Percentiles rank a stretch among this genome's conserved stretches.
Evolutionary conservation across 2,797 vertebrate genomes (phyloP).

Genomic region (Phataginus tetradactyla): DNA sequence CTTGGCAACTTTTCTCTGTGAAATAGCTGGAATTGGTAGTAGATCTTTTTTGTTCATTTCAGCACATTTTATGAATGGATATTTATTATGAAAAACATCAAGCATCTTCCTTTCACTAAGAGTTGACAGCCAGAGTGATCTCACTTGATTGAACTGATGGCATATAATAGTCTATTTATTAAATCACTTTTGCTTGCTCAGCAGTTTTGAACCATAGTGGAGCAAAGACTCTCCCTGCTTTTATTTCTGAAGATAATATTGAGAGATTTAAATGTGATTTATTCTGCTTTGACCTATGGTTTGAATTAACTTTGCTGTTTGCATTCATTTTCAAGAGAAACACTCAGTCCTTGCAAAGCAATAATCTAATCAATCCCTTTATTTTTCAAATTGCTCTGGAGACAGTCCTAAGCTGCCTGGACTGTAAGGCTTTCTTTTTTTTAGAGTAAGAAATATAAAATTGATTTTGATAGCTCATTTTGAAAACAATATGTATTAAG

Average conservation of each 20-base stretch:
- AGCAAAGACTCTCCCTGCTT: neutral
- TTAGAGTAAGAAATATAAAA: conserved; percentile 53
- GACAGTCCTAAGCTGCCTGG: conserved; percentile 5
- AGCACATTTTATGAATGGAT: conserved; percentile 69
- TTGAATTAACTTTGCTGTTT: conserved; percentile 65
- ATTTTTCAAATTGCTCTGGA: conserved; percentile 61
- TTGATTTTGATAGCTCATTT: conserved; percentile 59
- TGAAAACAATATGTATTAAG: conserved; percentile 64
- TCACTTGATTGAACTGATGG: conserved; percentile 61
- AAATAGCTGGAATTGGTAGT: conserved; percentile 67
- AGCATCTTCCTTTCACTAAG: conserved; percentile 53
- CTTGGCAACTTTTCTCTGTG: conserved; percentile 35
- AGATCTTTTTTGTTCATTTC: conserved; percentile 72
- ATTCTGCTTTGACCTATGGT: conserved; percentile 57
- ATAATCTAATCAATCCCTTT: conserved; percentile 56
- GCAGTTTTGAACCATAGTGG: conserved; percentile 42
- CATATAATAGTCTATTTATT: conserved; percentile 53
- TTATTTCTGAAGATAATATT: conserved; percentile 63
- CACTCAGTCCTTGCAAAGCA: conserved; percentile 51
- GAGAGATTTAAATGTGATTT: conserved; percentile 62
- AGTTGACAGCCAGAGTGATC: conserved; percentile 45
- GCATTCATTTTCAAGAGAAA: conserved; percentile 54
- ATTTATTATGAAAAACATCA: conserved; percentile 62
- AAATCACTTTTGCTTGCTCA: conserved; percentile 69
- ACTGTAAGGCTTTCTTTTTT: conserved; percentile 63